Percentiles rank a stretch among this genome's conserved stretches.
Conservation (phyloP, 2,113 vertebrate species). For the Phoenicopterus ruber region DNA sequence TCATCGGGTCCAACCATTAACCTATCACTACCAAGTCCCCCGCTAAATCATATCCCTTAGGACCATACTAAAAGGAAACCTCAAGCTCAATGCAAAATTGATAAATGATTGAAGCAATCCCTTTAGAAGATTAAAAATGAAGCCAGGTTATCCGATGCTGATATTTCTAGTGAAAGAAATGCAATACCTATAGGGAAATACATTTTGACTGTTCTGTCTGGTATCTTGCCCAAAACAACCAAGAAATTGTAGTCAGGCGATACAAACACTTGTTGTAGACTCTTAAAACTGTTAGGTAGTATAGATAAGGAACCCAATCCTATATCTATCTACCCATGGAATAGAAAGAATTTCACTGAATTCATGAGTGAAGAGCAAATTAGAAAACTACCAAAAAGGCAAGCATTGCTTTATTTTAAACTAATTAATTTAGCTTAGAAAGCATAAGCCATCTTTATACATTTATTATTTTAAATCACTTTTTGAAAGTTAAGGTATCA, state of each 20-base stretch:
- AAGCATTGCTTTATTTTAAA: not conserved
- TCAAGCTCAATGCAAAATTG: not conserved
- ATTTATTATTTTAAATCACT: not conserved
- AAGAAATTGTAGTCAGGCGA: not conserved
- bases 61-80: not conserved
- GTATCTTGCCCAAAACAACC: not conserved
- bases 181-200: not conserved
- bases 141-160: not conserved
- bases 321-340: not conserved
- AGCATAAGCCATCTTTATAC: not conserved
- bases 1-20: too few relatives aligned
- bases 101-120: not conserved
- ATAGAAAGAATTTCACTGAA: not conserved
- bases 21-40: too few relatives aligned
- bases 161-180: not conserved
- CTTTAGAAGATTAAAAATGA: not conserved
- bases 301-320: not conserved
- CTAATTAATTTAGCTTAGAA: not conserved
- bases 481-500: not conserved
- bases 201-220: not conserved
- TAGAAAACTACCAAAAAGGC: not conserved
- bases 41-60: too few relatives aligned
- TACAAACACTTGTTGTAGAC: not conserved
- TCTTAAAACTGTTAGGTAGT: not conserved
- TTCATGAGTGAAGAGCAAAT: not conserved